Evolutionary conservation across 2,888 invertebrate genomes (phyloP).

Genomic region (Campoplex capitator): DNA sequence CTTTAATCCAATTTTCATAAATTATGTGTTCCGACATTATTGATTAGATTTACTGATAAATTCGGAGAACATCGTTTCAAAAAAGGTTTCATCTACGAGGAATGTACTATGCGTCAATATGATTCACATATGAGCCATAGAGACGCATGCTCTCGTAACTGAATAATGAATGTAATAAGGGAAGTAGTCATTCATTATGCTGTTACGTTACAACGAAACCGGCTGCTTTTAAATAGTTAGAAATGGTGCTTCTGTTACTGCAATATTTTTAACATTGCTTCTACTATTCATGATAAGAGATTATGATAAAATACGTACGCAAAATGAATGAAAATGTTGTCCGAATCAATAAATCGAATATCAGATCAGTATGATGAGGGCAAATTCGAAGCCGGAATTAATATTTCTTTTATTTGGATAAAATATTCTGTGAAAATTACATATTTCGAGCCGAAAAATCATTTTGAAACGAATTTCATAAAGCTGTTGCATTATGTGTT

Average conservation of each 20-base stretch:
- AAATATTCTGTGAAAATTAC: not conserved
- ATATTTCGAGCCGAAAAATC: not conserved
- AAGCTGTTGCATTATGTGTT: not conserved
- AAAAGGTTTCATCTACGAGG: not conserved
- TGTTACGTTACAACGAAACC: conserved; percentile 5
- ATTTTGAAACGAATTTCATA: not conserved
- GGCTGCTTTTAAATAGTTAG: conserved; percentile 35
- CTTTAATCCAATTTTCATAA: not conserved
- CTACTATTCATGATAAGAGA: conserved; percentile 29
- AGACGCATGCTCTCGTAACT: conserved; percentile 29
- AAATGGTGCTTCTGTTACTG: not conserved
- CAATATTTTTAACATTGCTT: not conserved
- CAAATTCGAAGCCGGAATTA: not conserved
- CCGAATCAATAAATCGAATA: not conserved
- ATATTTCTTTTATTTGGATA: not conserved
- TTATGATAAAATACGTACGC: not conserved
- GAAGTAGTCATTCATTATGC: conserved; percentile 1
- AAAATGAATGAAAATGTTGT: not conserved
- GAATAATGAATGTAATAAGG: conserved; percentile 44
- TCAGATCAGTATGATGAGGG: not conserved
- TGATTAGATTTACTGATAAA: not conserved
- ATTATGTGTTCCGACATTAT: not conserved
- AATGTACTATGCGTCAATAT: not conserved
- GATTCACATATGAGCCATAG: not conserved
- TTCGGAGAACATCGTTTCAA: too few relatives aligned